Base-by-base conservation (phyloP, 2,888 invertebrate species). In the Pterostichus niger region DNA sequence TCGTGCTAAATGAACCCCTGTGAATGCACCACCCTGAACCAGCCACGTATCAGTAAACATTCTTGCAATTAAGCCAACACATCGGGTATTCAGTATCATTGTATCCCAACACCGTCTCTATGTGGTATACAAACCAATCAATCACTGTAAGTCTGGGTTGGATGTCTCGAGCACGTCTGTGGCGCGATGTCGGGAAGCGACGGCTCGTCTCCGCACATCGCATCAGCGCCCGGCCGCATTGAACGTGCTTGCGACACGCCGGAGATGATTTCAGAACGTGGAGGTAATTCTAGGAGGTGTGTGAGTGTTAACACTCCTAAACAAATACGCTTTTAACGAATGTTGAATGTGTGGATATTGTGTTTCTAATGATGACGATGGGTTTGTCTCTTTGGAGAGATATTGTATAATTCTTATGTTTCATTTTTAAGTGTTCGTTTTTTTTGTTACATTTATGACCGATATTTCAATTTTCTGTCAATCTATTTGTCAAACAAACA, bases 101-200 rank as follows among this genome's bases (percentile, higher is more conserved):
- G 44, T 71, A 31, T 61, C 35, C 59, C 11, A 88, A 88, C 87
- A 86, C 83, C 79, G 82, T 31, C 3, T 24, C 24, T 15, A 10
- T 44, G 68, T 44, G 44, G 17, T 71, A 64, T 71, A 71, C 68
- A 71, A 71, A 86, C 88, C 89, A 89, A 89, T 90, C 90, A 90
- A 90, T 90, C 87, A 87, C 87, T 85, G 88, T 89, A 89, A 89
- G 89, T 89, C 89, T 86, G 87, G 88, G 88, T 88, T 89, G 88
- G 87, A 86, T 87, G 88, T 87, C 87, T 86, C 86, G 86, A 88
- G 89, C 89, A 89, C 89, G 89, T 71, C 40, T 56, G 13, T 6
- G 13, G 87, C 6, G 6, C 10, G 44, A 35, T 71, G 49, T 44
- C 46, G 71, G 49, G 17, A 13, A 17, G 15, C 68, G 68, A 71